phyloP scores from a whole-genome alignment of 2,113 vertebrate genomes.

The Hemibates koningsi region DNA sequence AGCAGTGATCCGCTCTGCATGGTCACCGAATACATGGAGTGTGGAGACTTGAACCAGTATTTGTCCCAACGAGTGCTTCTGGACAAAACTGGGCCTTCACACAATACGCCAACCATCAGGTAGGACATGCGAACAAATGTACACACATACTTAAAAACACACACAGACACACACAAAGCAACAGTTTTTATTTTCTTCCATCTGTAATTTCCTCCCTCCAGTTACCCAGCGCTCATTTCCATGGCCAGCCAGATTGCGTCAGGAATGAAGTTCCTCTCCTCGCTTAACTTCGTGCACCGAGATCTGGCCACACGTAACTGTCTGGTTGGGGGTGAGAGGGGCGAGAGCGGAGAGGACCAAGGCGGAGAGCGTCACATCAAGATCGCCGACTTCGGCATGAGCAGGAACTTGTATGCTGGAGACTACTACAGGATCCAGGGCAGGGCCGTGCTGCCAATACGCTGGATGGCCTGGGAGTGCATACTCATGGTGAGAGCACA shows the following conservation, averaged over 20 bases:
- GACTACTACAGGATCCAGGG: slow-evolving; percentile 92
- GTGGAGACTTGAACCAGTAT: slow-evolving; percentile 90
- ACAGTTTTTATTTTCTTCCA: not conserved
- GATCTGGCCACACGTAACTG: slow-evolving; percentile 90
- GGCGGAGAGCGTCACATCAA: slow-evolving; percentile 85
- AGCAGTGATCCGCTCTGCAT: slow-evolving; percentile 87
- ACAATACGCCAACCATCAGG: slow-evolving; percentile 79
- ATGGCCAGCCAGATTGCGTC: slow-evolving; percentile 89
- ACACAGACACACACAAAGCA: not conserved
- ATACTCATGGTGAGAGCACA: slow-evolving; percentile 83
- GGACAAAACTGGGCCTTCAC: slow-evolving; percentile 72
- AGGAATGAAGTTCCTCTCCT: slow-evolving; percentile 88
- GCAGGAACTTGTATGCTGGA: slow-evolving; percentile 85
- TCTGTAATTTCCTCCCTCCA: slow-evolving; percentile 18
- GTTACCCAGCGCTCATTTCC: slow-evolving; percentile 82
- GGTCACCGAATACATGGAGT: slow-evolving; percentile 95
- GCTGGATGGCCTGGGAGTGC: slow-evolving; percentile 97
- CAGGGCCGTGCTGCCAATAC: slow-evolving; percentile 87
- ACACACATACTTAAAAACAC: not conserved
- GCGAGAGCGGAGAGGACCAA: slow-evolving; percentile 52
- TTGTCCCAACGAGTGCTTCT: slow-evolving; percentile 80
- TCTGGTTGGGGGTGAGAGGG: slow-evolving; percentile 80
- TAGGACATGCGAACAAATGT: slow-evolving; percentile 3
- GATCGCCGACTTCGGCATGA: slow-evolving; percentile 93
- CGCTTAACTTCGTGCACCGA: slow-evolving; percentile 88